Evolutionary conservation across 1,140 invertebrate genomes (phyloP).

Genomic region (Alviniconcha marisindica): DNA sequence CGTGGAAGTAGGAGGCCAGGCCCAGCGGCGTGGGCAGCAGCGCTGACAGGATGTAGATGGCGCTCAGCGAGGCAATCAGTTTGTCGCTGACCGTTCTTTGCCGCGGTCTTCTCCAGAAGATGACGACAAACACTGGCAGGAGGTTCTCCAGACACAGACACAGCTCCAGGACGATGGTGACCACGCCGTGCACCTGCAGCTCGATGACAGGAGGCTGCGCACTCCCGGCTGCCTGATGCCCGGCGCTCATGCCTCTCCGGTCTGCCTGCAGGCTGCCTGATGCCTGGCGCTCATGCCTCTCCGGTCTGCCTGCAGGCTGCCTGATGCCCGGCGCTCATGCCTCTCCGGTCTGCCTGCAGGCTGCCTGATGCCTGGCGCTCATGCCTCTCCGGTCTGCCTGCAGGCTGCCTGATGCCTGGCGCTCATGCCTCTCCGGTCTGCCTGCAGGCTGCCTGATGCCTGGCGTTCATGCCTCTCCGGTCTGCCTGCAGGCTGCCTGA

Average conservation of each 20-base stretch:
- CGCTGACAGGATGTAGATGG: conserved; percentile 64
- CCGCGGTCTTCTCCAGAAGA: conserved; percentile 47
- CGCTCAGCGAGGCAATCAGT: conserved; percentile 58
- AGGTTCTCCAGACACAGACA: conserved; percentile 56
- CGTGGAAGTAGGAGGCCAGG: conserved; percentile 58
- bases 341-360: not conserved
- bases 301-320: no score
- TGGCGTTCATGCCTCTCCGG: no score
- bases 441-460: no score
- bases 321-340: not conserved
- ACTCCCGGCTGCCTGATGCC: conserved; percentile 19
- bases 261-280: not conserved
- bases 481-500: no score
- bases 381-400: not conserved
- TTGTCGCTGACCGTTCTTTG: conserved; percentile 55
- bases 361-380: not conserved
- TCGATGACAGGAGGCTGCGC: not conserved
- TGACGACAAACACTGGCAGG: conserved; percentile 53
- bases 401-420: no score
- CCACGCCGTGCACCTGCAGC: conserved; percentile 52
- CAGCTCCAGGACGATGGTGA: conserved; percentile 56
- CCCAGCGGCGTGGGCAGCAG: conserved; percentile 59
- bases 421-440: no score
- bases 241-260: not conserved
- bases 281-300: not conserved